Evolutionary conservation across 2,797 vertebrate genomes (phyloP).

Genomic region (Thalassophryne amazonica): DNA sequence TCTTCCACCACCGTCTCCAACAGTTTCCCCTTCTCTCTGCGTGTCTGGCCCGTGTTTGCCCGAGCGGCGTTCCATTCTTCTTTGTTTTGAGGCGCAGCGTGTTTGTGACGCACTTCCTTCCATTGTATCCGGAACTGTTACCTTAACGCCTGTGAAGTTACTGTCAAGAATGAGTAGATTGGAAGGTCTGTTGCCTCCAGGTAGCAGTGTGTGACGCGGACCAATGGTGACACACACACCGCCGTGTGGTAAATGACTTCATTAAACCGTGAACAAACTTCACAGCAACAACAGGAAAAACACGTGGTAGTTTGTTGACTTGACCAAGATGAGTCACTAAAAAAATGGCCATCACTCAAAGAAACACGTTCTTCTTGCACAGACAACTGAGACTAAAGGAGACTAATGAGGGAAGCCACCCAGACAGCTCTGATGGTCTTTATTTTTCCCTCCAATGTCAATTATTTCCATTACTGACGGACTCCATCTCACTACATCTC

Average conservation of each 20-base stretch:
- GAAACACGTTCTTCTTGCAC: too few relatives aligned
- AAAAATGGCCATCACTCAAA: too few relatives aligned
- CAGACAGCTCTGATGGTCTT: too few relatives aligned
- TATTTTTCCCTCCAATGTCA: too few relatives aligned
- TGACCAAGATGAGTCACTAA: too few relatives aligned
- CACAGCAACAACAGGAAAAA: too few relatives aligned
- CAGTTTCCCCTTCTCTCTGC: slow-evolving; percentile 52
- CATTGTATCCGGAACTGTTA: slow-evolving; percentile 78
- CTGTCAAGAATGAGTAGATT: slow-evolving; percentile 43
- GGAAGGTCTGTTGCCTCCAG: slow-evolving; percentile 22
- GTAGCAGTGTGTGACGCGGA: slow-evolving; percentile 12
- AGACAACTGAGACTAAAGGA: too few relatives aligned
- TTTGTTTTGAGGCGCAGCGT: slow-evolving; percentile 60
- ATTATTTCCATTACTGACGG: too few relatives aligned
- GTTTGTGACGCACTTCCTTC: slow-evolving; percentile 81
- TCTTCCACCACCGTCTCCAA: slow-evolving; percentile 72
- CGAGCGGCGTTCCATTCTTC: slow-evolving; percentile 66
- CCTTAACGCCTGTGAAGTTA: slow-evolving; percentile 53
- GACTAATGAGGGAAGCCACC: too few relatives aligned
- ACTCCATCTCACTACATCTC: too few relatives aligned
- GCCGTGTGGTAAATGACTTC: slow-evolving; percentile 13
- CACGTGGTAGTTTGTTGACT: too few relatives aligned
- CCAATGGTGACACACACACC: too few relatives aligned
- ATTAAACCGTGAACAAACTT: not conserved
- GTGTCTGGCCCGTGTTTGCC: slow-evolving; percentile 53